Conservation (phyloP, 2,113 vertebrate genomes). For the Phodopus roborovskii region DNA sequence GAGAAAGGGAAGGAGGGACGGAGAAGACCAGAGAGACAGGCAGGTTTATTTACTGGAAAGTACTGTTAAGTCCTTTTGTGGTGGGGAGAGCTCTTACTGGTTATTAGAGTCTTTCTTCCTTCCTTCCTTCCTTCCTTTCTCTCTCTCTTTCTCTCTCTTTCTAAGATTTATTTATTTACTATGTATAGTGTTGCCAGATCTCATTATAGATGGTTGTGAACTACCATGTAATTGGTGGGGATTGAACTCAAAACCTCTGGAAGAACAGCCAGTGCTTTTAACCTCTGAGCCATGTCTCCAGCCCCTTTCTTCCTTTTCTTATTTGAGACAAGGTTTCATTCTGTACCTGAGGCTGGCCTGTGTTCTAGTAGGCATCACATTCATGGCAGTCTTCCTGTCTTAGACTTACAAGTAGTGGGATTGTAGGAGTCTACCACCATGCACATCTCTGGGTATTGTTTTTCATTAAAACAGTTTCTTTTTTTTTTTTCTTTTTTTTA, state of each 20-base stretch:
- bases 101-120: no score
- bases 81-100: not conserved
- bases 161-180: not conserved
- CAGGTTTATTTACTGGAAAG: constrained; percentile 32
- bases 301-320: no score
- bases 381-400: not conserved
- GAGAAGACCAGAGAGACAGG: not conserved
- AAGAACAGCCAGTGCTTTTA: no score
- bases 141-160: no score
- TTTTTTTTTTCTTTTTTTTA: not conserved
- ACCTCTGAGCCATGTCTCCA: no score
- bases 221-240: no score
- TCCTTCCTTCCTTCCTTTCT: no score
- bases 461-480: not conserved
- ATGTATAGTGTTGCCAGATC: no score
- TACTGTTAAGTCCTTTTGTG: not conserved
- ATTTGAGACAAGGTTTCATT: not conserved
- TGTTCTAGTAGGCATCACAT: not conserved
- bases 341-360: not conserved
- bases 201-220: no score
- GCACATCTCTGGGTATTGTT: not conserved
- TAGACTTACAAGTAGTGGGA: not conserved
- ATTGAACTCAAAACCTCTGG: no score
- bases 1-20: no score
- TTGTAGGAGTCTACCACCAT: not conserved